phyloP scores from a whole-genome alignment of 2,113 vertebrate genomes.

The Cyphomyrus plagiostoma region DNA sequence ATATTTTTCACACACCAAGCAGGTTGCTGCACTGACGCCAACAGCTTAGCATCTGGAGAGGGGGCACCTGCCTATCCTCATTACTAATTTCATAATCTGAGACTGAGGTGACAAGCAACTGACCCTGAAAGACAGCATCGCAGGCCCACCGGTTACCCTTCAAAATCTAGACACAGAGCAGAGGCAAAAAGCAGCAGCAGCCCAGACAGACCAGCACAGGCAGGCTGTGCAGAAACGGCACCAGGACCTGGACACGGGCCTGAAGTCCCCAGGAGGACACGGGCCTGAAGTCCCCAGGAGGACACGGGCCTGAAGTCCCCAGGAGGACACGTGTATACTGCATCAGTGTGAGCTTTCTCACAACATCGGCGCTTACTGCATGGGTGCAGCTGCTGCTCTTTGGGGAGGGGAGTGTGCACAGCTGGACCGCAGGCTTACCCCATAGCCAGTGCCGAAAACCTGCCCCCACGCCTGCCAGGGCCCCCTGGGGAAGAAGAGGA shows the following conservation, averaged over 20 bases:
- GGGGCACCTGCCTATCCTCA: neutral
- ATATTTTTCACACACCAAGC: neutral
- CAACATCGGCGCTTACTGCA: neutral
- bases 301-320: neutral
- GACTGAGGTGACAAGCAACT: neutral
- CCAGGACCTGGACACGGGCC: neutral
- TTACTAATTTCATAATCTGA: neutral
- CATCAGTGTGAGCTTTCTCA: slow-evolving; percentile 6
- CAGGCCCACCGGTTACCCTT: neutral
- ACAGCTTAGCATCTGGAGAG: neutral
- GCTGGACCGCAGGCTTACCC: slow-evolving; percentile 72
- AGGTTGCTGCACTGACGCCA: neutral
- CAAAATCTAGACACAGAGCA: neutral
- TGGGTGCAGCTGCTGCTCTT: neutral
- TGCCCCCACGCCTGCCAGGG: slow-evolving; percentile 77
- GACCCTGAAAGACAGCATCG: neutral
- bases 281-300: too few species aligned
- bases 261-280: too few species aligned
- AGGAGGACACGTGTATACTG: neutral
- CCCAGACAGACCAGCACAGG: neutral
- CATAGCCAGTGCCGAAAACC: slow-evolving; percentile 98
- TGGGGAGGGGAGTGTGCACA: neutral
- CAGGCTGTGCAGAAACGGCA: neutral
- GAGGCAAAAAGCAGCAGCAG: neutral
- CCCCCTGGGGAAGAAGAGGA: slow-evolving; percentile 50